phyloP scores from a whole-genome alignment of 2,888 invertebrate species.

The Tubulanus polymorphus region DNA sequence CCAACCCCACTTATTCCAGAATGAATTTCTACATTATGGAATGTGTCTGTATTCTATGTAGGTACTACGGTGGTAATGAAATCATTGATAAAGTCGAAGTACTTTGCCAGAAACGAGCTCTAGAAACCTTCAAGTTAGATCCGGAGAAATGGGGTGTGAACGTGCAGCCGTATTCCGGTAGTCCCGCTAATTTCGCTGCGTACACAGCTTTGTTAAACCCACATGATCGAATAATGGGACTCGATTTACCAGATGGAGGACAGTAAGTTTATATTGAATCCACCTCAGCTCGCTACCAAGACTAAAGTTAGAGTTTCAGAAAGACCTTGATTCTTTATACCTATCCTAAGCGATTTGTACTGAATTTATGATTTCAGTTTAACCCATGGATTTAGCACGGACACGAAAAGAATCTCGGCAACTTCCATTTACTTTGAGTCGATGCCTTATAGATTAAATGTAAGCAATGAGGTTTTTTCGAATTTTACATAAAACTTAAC shows the following conservation, averaged over 20 bases:
- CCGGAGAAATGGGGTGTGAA: constrained; percentile 76
- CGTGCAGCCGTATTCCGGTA: constrained; percentile 87
- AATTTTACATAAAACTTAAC: background rate
- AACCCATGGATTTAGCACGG: constrained; percentile 74
- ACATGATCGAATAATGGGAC: constrained; percentile 89
- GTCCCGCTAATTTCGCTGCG: constrained; percentile 97
- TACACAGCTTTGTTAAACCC: constrained; percentile 82
- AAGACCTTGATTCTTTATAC: background rate
- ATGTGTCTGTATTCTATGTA: constrained; percentile 46
- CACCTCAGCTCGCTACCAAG: background rate
- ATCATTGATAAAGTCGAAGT: constrained; percentile 90
- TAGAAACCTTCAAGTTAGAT: constrained; percentile 77
- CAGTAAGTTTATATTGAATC: constrained; percentile 59
- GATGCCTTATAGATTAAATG: constrained; percentile 87
- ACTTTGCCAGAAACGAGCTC: constrained; percentile 80
- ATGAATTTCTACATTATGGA: background rate
- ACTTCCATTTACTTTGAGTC: constrained; percentile 98
- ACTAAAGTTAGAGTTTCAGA: background rate
- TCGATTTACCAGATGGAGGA: constrained; percentile 95
- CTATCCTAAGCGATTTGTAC: background rate
- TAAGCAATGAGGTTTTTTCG: constrained; percentile 22
- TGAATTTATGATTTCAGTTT: constrained; percentile 36
- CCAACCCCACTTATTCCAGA: background rate
- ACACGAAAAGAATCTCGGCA: constrained; percentile 90
- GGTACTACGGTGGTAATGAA: constrained; percentile 98